Base-by-base conservation (phyloP, 1,140 invertebrate genomes). In the Musca domestica region DNA sequence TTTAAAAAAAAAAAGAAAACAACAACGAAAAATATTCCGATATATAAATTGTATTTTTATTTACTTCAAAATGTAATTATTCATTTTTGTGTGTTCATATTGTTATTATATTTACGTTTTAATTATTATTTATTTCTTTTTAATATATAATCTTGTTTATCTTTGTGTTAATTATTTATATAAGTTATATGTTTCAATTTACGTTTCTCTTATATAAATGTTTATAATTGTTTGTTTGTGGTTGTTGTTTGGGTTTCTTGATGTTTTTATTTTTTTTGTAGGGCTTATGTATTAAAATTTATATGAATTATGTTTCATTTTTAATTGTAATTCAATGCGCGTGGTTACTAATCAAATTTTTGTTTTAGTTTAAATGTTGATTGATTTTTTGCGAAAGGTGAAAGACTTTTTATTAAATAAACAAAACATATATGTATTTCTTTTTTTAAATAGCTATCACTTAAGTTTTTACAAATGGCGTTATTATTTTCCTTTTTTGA, bases 391-490 rank as follows among this genome's bases (percentile, higher is more conserved):
- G 19, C 17, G n/a, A 41, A 41, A 12, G 27, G 34, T 9, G 34
- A 41, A 25, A 25, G 12, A 30, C 41, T 15, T 63, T 47, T 41
- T 10, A 15, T 4, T 63, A 34, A 20, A 25, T 49, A 30, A 61
- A 61, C 56, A 61, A 61, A 49, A 51, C 25, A 6, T 65, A 52
- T 52, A 6, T 52, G 6, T 52, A 17, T 12, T 52, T 52, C 15
- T 5, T 65, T 47, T 65, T 65, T 17, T 65, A 49, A 51, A 65
- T 65, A 65, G 46, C 41, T 64, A 65, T 61, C 56, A 61, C 56
- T 61, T 61, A 61, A 17, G 27, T 61, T 61, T 61, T 19, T 61
- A 61, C 56, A 61, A 61, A 61, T 61, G 56, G 56, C 56, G 30
- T 61, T 61, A 41, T 41, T 30, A 58, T 54, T 23, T 54, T 23